phyloP scores from a whole-genome alignment of 2,797 vertebrate species.

The Pseudomugil tenellus region DNA sequence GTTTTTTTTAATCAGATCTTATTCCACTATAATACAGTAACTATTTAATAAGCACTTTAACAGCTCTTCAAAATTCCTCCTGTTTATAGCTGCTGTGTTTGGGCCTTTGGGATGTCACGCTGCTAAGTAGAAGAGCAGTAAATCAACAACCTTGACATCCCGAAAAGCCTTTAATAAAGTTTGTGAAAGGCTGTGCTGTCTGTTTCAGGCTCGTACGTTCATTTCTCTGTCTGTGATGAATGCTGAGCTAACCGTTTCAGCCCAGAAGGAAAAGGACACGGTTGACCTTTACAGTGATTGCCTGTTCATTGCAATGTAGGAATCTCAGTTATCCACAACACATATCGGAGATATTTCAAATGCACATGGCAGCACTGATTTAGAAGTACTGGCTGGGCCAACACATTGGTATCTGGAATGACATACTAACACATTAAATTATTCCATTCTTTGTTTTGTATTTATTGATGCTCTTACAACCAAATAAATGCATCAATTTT shows the following conservation, averaged over 20 bases:
- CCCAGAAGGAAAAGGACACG: constrained; percentile 31
- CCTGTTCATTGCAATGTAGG: constrained; percentile 47
- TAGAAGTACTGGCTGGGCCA: constrained; percentile 41
- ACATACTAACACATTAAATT: constrained; percentile 19
- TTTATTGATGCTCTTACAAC: constrained; percentile 5
- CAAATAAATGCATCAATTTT: constrained; percentile 1
- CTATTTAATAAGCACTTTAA: constrained; percentile 79
- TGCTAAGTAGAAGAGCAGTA: constrained; percentile 65
- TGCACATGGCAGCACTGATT: constrained; percentile 39
- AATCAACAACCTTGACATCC: constrained; percentile 69
- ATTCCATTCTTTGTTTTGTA: constrained; percentile 3
- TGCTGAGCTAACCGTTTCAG: constrained; percentile 53
- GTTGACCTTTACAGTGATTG: constrained; percentile 62
- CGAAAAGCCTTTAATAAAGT: constrained; percentile 71
- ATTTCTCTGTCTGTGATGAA: constrained; percentile 60
- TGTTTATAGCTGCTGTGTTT: constrained; percentile 71
- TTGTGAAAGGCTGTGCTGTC: constrained; percentile 57
- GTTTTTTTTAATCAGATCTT: constrained; percentile 77
- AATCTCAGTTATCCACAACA: constrained; percentile 54
- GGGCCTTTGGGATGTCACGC: constrained; percentile 63
- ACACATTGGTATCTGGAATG: constrained; percentile 18
- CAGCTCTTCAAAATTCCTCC: constrained; percentile 81
- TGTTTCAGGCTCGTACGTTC: constrained; percentile 46
- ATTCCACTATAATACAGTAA: constrained; percentile 80
- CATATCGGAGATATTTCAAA: constrained; percentile 60